A percentile compares a stretch with the other conserved stretches of the same genome.
Conservation (phyloP, 2,888 invertebrate genomes). For the Aspidiotus rigidus region DNA sequence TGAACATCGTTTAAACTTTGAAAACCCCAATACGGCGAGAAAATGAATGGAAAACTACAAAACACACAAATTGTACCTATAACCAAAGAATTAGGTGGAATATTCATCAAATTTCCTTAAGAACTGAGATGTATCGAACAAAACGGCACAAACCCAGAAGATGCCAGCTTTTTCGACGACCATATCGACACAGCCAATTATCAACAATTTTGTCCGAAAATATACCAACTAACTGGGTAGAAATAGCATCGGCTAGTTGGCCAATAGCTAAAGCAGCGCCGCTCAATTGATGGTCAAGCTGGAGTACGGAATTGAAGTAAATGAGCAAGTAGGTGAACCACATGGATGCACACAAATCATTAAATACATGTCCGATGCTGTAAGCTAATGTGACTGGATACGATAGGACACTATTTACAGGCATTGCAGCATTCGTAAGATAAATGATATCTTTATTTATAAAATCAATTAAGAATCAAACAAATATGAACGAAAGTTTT, state of each 20-base stretch:
- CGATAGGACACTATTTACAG: conserved; percentile 31
- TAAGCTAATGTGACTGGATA: conserved; percentile 48
- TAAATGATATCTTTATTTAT: conserved; percentile 10
- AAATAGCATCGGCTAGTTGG: conserved; percentile 52
- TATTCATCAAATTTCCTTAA: background rate
- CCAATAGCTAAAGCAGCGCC: conserved; percentile 64
- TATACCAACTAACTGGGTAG: conserved; percentile 72
- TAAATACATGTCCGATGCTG: conserved; percentile 76
- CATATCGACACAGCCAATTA: conserved; percentile 60
- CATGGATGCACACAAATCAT: conserved; percentile 85
- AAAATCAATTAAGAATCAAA: background rate
- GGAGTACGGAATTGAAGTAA: conserved; percentile 58
- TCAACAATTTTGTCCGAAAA: conserved; percentile 66
- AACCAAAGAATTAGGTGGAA: conserved; percentile 39
- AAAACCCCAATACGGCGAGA: conserved; percentile 56
- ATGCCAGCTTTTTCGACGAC: conserved; percentile 82
- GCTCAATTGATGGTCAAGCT: conserved; percentile 45
- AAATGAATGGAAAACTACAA: conserved; percentile 77
- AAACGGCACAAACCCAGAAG: conserved; percentile 58
- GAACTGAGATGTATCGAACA: background rate
- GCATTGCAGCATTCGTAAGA: conserved; percentile 25
- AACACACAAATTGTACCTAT: conserved; percentile 66
- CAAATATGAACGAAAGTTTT: no score
- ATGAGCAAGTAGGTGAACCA: conserved; percentile 89
- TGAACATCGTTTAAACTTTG: conserved; percentile 31